Evolutionary conservation across 2,797 vertebrate species (phyloP), one percentile per base, ranked within the genome.

Genomic region (Notoglanidium macrostoma): DNA sequence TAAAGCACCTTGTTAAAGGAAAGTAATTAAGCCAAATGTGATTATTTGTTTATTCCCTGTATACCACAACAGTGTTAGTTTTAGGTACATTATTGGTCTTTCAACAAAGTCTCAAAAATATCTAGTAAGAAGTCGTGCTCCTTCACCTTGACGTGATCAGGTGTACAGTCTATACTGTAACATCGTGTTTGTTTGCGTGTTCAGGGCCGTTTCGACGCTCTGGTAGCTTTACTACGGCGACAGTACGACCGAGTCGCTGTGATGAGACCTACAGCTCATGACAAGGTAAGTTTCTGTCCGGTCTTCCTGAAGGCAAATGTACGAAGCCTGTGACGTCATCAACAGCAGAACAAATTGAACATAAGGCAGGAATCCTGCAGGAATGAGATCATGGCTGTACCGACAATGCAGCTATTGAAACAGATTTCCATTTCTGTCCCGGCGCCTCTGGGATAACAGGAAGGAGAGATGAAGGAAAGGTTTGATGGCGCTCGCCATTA

Each of bases 211-310:
- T 96, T 98, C 11, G 98, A 99, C n/a, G 98, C 97, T 0, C 92
- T 99, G 90, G 93, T 95, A 95, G 98, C 98, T 0, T 93, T 99
- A 92, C 87, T 99, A 85, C 93, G 96, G 81, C 91, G 96, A 73
- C 98, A 99, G 90, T 99, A 98, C 0, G 95, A 99, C 94, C 94
- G 98, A 87, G 98, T 99, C 80, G 99, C 98, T 29, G 90, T 99
- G 93, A 98, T 99, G 98, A 96, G 98, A 90, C 98, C 98, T 0
- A 97, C 97, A 80, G 92, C 96, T 91, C 96, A 96, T 90, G 97
- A 99, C 65, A 96, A 98, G 97, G 98, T 98, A 92, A 61, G 63
- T 17, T 82, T n/a, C 1, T 54, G 3, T 32, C 49, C 40, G 0
- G 15, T 61, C 23, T 74, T 74, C 73, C 15, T 63, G 5, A 65